A percentile compares a stretch with the other conserved stretches of the same genome.
Conservation (phyloP, 2,888 invertebrate species). For the Parnassius mnemosyne region DNA sequence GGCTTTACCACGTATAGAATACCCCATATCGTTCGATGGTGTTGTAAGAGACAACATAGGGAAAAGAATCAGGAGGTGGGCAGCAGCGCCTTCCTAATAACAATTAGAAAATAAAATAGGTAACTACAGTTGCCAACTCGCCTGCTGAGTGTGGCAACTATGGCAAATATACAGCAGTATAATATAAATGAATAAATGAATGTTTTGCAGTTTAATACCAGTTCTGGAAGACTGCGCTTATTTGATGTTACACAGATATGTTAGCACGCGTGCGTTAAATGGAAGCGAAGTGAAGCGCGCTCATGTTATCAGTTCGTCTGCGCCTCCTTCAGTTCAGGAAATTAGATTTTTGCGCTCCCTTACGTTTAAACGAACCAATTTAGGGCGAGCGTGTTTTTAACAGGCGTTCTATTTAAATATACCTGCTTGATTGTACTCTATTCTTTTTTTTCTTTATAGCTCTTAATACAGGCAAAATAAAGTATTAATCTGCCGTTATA, state of each 20-base stretch:
- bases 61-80: too few species aligned
- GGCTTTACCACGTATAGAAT: too few species aligned
- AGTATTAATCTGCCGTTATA: too few species aligned
- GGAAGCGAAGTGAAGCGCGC: constrained; percentile 32
- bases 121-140: too few species aligned
- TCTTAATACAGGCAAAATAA: not conserved
- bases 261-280: constrained; percentile 14
- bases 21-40: too few species aligned
- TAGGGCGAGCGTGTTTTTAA: constrained; percentile 28
- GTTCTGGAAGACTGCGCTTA: constrained; percentile 1
- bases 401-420: constrained; percentile 21
- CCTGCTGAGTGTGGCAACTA: too few species aligned
- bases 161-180: too few species aligned
- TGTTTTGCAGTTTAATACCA: not conserved
- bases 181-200: too few species aligned
- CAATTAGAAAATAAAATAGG: too few species aligned
- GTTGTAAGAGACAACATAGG: too few species aligned
- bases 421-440: constrained; percentile 17
- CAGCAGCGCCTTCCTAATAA: too few species aligned
- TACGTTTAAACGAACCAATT: constrained; percentile 37
- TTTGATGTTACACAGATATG: constrained; percentile 16
- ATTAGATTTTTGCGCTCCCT: constrained; percentile 49
- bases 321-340: constrained; percentile 41
- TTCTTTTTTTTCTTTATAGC: constrained; percentile 8
- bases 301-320: constrained; percentile 36